Base-by-base conservation (phyloP, 2,797 vertebrate species). In the Melanotaenia pygmaea region DNA sequence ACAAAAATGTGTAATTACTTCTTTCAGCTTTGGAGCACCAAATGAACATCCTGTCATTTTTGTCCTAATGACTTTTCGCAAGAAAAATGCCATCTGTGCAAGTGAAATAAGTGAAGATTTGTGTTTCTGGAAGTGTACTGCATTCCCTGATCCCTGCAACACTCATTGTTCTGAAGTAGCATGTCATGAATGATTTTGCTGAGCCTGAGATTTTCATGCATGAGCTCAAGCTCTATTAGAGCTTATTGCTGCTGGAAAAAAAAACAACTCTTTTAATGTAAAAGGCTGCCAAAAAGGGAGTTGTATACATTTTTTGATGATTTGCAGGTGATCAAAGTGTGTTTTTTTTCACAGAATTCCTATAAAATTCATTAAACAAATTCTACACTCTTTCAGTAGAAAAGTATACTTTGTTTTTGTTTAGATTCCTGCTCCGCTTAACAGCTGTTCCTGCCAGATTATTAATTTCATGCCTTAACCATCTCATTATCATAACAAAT, bases 131-230 rank as follows among this genome's bases (percentile, higher is more conserved):
- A 81, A 67, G 69, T 35, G 70, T 10, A 38, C 20, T 5, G 18
- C 35, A 0, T 43, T 67, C 18, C 3, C 72, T 80, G 62, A 73
- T 68, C 72, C 61, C 76, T 10, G 67, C 62, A 74, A 65, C 81
- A 24, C 51, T 65, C 70, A 73, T 80, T 13, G 58, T 79, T 64
- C 65, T 18, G 40, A 79, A 63, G 74, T 72, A 74, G 69, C 79
- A 59, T 64, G 45, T 84, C 57, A 75, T 78, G 82, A 88, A 91
- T 81, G 78, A 88, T 83, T 91, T 78, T 87, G 85, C 84, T 88
- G 86, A 89, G 82, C 71, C 69, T 51, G 61, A 78, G 56, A 67
- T 86, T 89, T 88, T 88, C 76, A 88, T 85, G 87, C 89, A 90
- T 89, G 76, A 89, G 70, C 77, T 75, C 76, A 84, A 81, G 67